Evolutionary conservation across 2,113 vertebrate genomes (phyloP), one percentile per base, ranked within the genome.

Genomic region (Apeltes quadracus): DNA sequence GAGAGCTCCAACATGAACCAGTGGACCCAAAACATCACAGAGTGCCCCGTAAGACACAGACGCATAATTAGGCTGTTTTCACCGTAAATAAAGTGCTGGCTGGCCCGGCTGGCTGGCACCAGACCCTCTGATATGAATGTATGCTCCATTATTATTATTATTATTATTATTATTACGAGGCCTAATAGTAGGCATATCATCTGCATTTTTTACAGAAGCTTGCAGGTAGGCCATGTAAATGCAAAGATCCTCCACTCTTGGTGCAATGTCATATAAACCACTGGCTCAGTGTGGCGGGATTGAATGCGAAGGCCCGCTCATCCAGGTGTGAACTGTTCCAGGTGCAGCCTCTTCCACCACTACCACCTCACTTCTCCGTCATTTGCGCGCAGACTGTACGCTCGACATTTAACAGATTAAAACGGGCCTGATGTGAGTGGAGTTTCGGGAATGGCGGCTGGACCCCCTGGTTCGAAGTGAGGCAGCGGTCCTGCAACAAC

Each of bases 381-480:
- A n/a, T n/a, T n/a, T n/a, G n/a, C n/a, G n/a, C n/a, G n/a, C n/a
- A n/a, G n/a, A n/a, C n/a, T n/a, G n/a, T n/a, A n/a, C n/a, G n/a
- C 5, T 29, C 5, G 29, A 29, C 32, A 34, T 34, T 34, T 34
- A 34, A n/a, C 32, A 34, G 32, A 34, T 34, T 34, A 34, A n/a
- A n/a, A n/a, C n/a, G n/a, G n/a, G n/a, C n/a, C n/a, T n/a, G n/a
- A n/a, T n/a, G n/a, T n/a, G n/a, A n/a, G n/a, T n/a, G n/a, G n/a
- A n/a, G n/a, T n/a, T n/a, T n/a, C 78, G 98, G 97, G 92, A 97
- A 96, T 20, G 97, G 97, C 51, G 97, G 96, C 84, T 98, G 97
- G 97, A 97, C 97, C 20, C 96, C 96, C 0, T 98, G 97, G 97
- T 96, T 98, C 78, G 96, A 98, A 88, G 97, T 98, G 72, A 95